Conservation (phyloP, 2,888 invertebrate species). For the Tipula lateralis region DNA sequence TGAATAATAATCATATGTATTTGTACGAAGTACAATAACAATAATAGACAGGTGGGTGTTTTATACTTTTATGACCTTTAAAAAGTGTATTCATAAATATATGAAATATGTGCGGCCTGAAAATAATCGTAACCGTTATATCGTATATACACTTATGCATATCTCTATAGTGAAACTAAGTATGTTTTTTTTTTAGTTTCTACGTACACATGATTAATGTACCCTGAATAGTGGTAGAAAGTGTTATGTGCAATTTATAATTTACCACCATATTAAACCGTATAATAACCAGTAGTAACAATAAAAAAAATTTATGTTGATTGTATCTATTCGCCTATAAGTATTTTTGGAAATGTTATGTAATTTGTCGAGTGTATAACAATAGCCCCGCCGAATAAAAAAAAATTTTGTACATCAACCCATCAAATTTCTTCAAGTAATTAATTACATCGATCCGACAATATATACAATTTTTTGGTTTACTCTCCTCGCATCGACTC, state of each 20-base stretch:
- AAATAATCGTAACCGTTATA: conserved; percentile 1
- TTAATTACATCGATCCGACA: conserved; percentile 21
- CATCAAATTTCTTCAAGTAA: background rate
- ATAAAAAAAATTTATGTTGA: background rate
- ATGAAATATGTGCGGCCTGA: background rate
- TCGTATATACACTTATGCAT: background rate
- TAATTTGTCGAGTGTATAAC: background rate
- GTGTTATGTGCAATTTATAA: conserved; percentile 2
- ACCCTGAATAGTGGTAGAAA: conserved; percentile 1
- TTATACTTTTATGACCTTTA: background rate
- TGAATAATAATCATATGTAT: background rate
- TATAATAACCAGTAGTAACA: background rate
- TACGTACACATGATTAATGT: background rate
- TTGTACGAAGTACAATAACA: background rate
- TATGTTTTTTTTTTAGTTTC: background rate
- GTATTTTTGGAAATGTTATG: background rate
- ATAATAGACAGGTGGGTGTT: conserved; percentile 27
- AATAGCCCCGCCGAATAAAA: background rate
- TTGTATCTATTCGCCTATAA: background rate
- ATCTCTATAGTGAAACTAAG: background rate
- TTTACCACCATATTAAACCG: background rate
- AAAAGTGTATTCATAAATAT: background rate
- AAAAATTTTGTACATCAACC: background rate
- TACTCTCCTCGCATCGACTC: background rate
- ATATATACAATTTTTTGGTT: background rate